Evolutionary conservation across 2,888 invertebrate species (phyloP), one percentile per base, ranked within the genome.

Genomic region (Apocheima hispidaria): DNA sequence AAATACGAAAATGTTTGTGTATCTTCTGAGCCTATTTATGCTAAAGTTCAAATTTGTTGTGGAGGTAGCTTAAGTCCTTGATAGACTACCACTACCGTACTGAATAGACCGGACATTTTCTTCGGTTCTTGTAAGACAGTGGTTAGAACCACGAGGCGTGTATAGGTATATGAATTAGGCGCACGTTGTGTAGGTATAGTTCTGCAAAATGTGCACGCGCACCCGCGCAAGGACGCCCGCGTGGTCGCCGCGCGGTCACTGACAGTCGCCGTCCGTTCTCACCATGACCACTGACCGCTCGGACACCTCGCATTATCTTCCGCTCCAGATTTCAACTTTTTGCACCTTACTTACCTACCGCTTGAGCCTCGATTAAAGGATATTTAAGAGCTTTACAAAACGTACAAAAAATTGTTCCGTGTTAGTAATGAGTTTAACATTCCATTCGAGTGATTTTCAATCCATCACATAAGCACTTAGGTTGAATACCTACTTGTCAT

Each of bases 191-290:
- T 35, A 28, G 35, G 43, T 14, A 18, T 51, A 40, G 30, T 16
- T 9, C 20, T 36, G 28, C 41, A 28, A 30, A 38, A 62, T 53
- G 50, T 55, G 40, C 59, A 36, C 51, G 21, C n/a, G 43, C 43
- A n/a, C 60, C 14, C 48, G 54, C 63, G 70, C 83, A 85, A 86
- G 86, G 85, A 74, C 84, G 77, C 66, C 63, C 66, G 71, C 68
- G 75, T 38, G 38, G 50, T 46, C 51, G n/a, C 16, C 33, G 38
- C 44, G 43, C 83, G 86, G 85, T 84, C 86, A 86, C 79, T 86
- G 84, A 83, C 86, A 81, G 82, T 69, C 67, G 64, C 67, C 69
- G 63, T 40, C 12, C 44, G 49, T 35, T 48, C 49, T 44, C 43
- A 21, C 58, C 63, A 43, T 48, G 44, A 53, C 50, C 63, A 52